Conservation (phyloP, 2,888 invertebrate genomes). For the Chamaedrilus cognettii region DNA sequence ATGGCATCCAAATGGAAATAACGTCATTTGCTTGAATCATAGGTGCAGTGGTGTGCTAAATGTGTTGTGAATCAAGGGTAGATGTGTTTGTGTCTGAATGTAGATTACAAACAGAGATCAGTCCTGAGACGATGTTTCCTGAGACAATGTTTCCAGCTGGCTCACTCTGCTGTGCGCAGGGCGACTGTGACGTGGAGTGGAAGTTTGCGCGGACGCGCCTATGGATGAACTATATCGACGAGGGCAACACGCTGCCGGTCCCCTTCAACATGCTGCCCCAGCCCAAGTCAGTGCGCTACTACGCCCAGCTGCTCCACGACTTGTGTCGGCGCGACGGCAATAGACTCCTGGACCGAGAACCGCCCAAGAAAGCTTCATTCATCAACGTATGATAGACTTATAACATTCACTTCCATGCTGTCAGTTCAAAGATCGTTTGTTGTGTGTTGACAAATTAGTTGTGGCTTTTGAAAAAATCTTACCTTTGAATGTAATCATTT, state of each 20-base stretch:
- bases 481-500: not conserved
- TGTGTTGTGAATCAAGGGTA: no score
- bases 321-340: constrained; percentile 42
- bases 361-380: constrained; percentile 51
- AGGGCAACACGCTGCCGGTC: constrained; percentile 69
- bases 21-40: no score
- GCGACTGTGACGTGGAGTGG: constrained; percentile 70
- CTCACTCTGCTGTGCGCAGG: no score
- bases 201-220: constrained; percentile 75
- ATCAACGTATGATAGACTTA: constrained; percentile 55
- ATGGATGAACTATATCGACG: constrained; percentile 73
- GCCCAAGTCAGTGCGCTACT: constrained; percentile 52
- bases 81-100: no score
- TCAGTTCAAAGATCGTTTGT: not conserved
- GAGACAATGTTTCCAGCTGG: no score
- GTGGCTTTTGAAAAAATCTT: not conserved
- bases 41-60: no score
- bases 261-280: constrained; percentile 70
- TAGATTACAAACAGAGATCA: no score
- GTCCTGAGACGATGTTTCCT: no score
- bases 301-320: constrained; percentile 42
- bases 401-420: no score
- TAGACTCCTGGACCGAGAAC: constrained; percentile 42
- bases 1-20: no score
- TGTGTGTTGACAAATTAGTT: not conserved